These are phyloP conservation scores for Sialia sialis DNA, from an alignment of 2,113 vertebrate genomes.

Conservation along the genomic window DNA sequence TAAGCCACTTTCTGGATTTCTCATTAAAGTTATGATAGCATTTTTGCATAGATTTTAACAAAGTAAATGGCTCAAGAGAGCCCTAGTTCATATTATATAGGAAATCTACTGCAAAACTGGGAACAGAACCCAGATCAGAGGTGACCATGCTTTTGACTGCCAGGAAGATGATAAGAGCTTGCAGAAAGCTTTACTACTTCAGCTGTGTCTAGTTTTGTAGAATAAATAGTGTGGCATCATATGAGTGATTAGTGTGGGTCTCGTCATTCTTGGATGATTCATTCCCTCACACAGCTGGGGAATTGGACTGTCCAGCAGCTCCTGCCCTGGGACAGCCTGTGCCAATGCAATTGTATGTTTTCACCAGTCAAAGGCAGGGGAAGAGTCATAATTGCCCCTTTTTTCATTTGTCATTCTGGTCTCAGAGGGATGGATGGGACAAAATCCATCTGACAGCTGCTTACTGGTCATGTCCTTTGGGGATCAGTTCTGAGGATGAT, in stretches of 20 bases:
- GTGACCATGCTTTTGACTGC: neutral
- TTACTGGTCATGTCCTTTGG: neutral
- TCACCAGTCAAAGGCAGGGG: neutral
- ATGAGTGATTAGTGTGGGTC: neutral
- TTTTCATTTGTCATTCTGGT: neutral
- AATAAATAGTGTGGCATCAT: neutral
- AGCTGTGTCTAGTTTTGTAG: neutral
- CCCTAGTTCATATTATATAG: neutral
- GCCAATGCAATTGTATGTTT: rapidly evolving
- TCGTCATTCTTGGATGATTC: neutral
- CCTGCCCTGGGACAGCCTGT: neutral
- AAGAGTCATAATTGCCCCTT: neutral
- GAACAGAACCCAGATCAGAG: neutral
- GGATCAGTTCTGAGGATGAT: neutral
- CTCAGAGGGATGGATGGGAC: neutral
- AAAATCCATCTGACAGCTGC: neutral
- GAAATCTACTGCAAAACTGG: neutral
- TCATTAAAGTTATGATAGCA: neutral
- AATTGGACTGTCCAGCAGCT: neutral
- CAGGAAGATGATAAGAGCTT: neutral
- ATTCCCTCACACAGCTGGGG: neutral
- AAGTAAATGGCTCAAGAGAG: neutral
- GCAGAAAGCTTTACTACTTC: neutral
- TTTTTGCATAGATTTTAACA: neutral
- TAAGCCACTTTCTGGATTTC: neutral